These are phyloP conservation scores for Cinclus cinclus DNA, from an alignment of 2,113 vertebrate species.

Conservation along the genomic window DNA sequence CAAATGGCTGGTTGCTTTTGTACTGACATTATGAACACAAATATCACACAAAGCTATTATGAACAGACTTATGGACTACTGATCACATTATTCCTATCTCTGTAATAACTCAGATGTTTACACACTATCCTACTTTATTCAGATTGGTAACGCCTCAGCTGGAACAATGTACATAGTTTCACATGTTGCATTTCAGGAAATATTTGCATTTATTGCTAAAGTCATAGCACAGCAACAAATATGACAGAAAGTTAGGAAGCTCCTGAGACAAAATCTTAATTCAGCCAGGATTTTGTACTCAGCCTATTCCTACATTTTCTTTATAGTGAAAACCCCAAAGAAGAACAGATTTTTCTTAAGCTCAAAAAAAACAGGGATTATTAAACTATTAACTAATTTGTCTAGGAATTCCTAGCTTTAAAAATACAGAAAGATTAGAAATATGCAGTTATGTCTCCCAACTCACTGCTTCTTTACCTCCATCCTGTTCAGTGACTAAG, in stretches of 20 bases:
- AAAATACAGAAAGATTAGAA: neutral
- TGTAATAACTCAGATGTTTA: neutral
- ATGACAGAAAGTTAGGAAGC: neutral
- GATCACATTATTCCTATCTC: neutral
- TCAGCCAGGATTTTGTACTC: neutral
- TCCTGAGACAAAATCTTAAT: neutral
- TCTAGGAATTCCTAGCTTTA: neutral
- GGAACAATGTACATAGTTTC: neutral
- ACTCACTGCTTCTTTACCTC: neutral
- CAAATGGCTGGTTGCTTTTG: neutral
- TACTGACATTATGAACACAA: neutral
- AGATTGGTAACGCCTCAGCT: neutral
- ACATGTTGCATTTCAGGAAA: neutral
- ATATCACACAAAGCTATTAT: neutral
- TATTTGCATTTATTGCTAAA: neutral
- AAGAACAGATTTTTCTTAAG: neutral
- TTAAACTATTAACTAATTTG: neutral
- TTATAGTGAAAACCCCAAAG: neutral
- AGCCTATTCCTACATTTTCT: neutral
- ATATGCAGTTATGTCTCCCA: neutral
- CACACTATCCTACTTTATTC: neutral
- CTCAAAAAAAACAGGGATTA: neutral
- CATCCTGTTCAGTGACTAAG: neutral
- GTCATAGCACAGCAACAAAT: neutral
- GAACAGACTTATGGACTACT: neutral